A percentile compares a stretch with the other conserved stretches of the same genome.
Conservation (phyloP, 2,797 vertebrate genomes). For the Enteromius radiatus region DNA sequence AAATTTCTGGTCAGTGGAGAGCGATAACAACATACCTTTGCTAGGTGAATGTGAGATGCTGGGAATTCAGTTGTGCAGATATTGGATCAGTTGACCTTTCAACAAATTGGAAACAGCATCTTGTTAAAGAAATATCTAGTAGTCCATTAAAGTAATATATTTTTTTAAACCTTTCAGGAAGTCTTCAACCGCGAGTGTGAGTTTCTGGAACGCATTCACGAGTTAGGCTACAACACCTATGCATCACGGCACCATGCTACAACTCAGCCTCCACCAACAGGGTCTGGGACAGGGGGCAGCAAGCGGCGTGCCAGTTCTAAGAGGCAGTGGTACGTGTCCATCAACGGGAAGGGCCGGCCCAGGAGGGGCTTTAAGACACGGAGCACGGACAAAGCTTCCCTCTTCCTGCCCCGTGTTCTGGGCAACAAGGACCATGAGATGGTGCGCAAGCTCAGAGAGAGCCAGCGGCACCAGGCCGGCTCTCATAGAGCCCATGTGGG, state of each 20-base stretch:
- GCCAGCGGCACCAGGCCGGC: slow-evolving; percentile 64
- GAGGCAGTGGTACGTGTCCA: slow-evolving; percentile 94
- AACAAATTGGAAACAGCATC: background rate
- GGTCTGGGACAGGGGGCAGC: slow-evolving; percentile 58
- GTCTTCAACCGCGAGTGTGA: slow-evolving; percentile 92
- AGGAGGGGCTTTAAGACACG: slow-evolving; percentile 92
- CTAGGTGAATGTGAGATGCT: background rate
- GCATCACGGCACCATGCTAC: slow-evolving; percentile 89
- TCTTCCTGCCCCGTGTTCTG: slow-evolving; percentile 93
- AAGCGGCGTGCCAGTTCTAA: slow-evolving; percentile 81
- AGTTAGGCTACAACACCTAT: slow-evolving; percentile 95
- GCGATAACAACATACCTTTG: background rate
- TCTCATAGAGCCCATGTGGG: slow-evolving; percentile 48
- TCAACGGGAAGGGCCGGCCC: slow-evolving; percentile 96
- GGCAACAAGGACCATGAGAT: slow-evolving; percentile 93
- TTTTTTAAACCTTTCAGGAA: slow-evolving; percentile 76
- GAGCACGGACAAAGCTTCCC: slow-evolving; percentile 94
- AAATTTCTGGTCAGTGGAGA: background rate
- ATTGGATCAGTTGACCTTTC: background rate
- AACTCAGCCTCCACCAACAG: slow-evolving; percentile 71
- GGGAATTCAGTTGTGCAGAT: background rate
- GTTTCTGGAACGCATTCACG: slow-evolving; percentile 95
- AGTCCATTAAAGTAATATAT: background rate
- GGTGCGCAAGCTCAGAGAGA: slow-evolving; percentile 83
- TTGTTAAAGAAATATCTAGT: background rate